Percentiles rank a stretch among this genome's conserved stretches.
phyloP scores from a whole-genome alignment of 2,797 vertebrate genomes.

The Dipus sagitta region DNA sequence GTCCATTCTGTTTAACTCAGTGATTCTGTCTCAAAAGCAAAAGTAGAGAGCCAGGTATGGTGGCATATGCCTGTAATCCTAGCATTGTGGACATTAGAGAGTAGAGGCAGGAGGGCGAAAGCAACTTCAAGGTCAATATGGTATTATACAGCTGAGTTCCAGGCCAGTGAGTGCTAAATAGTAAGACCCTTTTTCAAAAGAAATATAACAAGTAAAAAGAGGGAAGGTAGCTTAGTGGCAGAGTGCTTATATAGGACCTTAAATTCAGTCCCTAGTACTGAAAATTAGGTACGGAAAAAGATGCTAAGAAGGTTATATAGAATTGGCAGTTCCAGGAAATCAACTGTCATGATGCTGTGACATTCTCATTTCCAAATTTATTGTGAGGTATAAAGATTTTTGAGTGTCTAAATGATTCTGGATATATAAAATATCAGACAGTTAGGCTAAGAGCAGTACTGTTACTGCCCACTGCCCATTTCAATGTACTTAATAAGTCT shows the following conservation, averaged over 20 bases:
- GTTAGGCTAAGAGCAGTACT: not conserved
- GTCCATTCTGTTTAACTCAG: not conserved
- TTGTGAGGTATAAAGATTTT: constrained; percentile 13
- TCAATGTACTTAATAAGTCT: not conserved
- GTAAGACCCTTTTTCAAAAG: not conserved
- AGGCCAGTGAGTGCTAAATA: not conserved
- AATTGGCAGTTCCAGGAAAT: not conserved
- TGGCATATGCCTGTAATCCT: not conserved
- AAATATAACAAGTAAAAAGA: not conserved
- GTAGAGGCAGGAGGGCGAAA: not conserved
- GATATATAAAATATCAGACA: not conserved
- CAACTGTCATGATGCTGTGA: not conserved
- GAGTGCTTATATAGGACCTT: not conserved
- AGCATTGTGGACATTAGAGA: too few relatives aligned
- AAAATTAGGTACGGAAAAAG: constrained; percentile 31
- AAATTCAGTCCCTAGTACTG: not conserved
- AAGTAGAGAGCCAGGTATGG: not conserved
- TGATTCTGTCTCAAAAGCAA: not conserved
- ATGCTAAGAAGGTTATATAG: not conserved
- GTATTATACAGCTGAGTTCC: not conserved
- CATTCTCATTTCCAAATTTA: constrained; percentile 21
- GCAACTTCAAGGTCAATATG: not conserved
- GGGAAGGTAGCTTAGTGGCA: not conserved
- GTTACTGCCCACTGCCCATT: too few relatives aligned
- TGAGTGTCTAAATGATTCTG: not conserved